Percentiles rank a stretch among this genome's conserved stretches.
Evolutionary conservation across 2,113 vertebrate genomes (phyloP).

Genomic region (Corythornis cristatus): DNA sequence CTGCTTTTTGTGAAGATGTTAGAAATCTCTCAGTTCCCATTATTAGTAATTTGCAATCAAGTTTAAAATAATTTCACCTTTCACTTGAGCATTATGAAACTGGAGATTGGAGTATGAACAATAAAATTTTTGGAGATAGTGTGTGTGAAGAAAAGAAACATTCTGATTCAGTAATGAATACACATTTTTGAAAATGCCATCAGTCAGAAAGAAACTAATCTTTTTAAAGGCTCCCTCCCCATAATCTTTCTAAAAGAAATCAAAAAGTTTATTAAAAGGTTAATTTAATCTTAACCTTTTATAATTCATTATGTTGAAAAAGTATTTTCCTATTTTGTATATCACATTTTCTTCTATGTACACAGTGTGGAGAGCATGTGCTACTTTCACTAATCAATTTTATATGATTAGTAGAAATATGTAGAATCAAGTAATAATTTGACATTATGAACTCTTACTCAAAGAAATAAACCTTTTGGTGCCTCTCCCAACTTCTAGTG

Average conservation of each 20-base stretch:
- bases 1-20: background rate
- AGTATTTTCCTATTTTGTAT: background rate
- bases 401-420: background rate
- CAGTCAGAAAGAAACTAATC: background rate
- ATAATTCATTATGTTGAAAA: background rate
- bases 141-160: background rate
- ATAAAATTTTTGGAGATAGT: background rate
- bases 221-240: background rate
- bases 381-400: background rate
- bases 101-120: background rate
- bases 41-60: background rate
- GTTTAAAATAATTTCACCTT: background rate
- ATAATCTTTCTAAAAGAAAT: background rate
- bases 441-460: background rate
- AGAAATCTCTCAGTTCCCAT: background rate
- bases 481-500: background rate
- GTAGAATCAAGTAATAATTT: background rate
- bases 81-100: background rate
- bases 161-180: background rate
- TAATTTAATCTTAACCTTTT: background rate
- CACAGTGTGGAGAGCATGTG: background rate
- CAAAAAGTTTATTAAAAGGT: background rate
- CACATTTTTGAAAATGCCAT: background rate
- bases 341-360: background rate
- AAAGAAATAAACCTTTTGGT: background rate